phyloP scores from a whole-genome alignment of 1,140 invertebrate species.

The Pristionchus pacificus region DNA sequence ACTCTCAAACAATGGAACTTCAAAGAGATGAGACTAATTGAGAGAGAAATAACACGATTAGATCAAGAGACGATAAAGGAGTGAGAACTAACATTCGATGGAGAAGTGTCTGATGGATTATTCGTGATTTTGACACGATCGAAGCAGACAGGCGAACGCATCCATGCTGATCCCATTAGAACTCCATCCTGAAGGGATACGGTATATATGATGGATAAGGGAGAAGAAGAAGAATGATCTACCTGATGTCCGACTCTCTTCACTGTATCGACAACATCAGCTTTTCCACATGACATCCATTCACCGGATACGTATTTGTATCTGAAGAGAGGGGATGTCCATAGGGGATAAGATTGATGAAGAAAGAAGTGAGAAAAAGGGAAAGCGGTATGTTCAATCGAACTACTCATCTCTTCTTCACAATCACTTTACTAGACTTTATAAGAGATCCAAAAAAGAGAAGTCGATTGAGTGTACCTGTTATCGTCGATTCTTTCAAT shows the following conservation, averaged over 20 bases:
- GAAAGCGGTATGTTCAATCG: conserved; percentile 28
- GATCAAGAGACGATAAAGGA: no score
- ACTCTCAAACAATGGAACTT: conserved; percentile 10
- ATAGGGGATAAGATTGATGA: background rate
- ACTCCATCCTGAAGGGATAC: background rate
- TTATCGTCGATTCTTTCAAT: conserved; percentile 29
- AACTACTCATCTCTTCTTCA: conserved; percentile 11
- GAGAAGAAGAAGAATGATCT: no score
- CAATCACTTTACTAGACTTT: conserved; percentile 23
- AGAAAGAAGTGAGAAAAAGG: conserved; percentile 7
- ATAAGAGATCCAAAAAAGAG: background rate
- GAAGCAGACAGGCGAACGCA: conserved; percentile 21
- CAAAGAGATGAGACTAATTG: no score
- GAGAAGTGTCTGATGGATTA: conserved; percentile 14
- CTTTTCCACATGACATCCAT: background rate
- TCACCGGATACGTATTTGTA: background rate
- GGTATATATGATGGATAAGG: no score
- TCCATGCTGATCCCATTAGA: conserved; percentile 32
- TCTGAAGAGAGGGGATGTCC: background rate
- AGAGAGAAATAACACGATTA: conserved; percentile 15
- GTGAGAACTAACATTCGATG: conserved; percentile 3
- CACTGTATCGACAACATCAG: background rate
- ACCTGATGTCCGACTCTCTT: background rate
- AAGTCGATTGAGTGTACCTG: conserved; percentile 17
- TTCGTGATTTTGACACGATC: conserved; percentile 38